Evolutionary conservation across 1,140 invertebrate species (phyloP), one percentile per base, ranked within the genome.

Genomic region (Drosophila sulfurigaster): DNA sequence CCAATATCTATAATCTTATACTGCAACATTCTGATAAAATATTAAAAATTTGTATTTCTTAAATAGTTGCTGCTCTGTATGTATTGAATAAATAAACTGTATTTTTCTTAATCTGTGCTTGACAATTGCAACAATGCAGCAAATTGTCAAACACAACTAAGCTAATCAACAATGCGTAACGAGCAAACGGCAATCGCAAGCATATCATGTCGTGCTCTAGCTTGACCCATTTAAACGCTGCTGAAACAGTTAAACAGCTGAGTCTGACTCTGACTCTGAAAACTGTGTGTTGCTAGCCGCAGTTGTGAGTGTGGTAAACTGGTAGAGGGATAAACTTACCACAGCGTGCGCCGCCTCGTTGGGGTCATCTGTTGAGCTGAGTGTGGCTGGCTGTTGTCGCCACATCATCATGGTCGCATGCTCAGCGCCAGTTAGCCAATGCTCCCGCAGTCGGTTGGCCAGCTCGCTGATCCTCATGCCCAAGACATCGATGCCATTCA

Each of bases 391-490:
- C 52, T 81, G 74, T 16, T 88, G 83, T 38, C 91, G 91, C 91
- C 91, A 92, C 77, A 92, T 88, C 57, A 90, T 78, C 70, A 92
- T 78, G n/a, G 73, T 87, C 7, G 83, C 90, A 49, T 75, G 66
- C 20, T 81, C 77, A 38, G 85, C 91, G n/a, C 90, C 91, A 66
- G 77, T 88, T 45, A 82, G 78, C 91, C 91, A 92, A 73, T 92
- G 91, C 13, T 90, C 82, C 25, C 82, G 82, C 48, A 93, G 64
- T 57, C 71, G 81, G 11, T 51, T 79, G 62, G 93, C 93, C 67
- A 93, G 80, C 74, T 93, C 87, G 11, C 81, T 91, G 63, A 93
- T 92, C 56, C 81, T 73, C 54, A 86, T 69, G n/a, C 92, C 93
- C 32, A 93, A 57, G 10, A 93, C 86, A 77, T 92, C 91, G 38